A percentile compares a stretch with the other conserved stretches of the same genome.
phyloP scores from a whole-genome alignment of 2,797 vertebrate species.

The Simalia tracyae region DNA sequence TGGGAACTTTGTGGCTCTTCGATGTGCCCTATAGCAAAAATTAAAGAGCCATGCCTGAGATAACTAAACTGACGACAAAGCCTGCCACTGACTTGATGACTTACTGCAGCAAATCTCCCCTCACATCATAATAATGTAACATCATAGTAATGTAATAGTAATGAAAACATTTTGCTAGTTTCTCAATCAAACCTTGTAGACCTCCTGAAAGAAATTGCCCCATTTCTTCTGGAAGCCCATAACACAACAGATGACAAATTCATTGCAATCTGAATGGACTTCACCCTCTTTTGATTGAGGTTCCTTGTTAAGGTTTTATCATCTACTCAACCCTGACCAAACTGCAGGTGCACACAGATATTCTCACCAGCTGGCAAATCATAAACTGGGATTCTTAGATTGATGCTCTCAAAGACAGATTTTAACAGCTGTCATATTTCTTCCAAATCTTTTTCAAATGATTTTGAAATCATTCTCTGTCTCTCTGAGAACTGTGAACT shows the following conservation, averaged over 20 bases:
- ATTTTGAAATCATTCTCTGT: constrained; percentile 31
- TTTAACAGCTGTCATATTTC: constrained; percentile 46
- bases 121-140: neutral
- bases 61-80: too few relatives aligned
- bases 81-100: neutral
- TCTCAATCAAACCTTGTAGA: neutral
- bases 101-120: neutral
- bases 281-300: constrained; percentile 17
- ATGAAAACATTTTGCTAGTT: neutral
- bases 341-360: constrained; percentile 14
- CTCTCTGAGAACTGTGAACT: neutral
- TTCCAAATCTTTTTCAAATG: constrained; percentile 26
- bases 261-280: constrained; percentile 19
- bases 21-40: too few relatives aligned
- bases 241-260: neutral
- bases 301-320: neutral
- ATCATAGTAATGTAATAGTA: too few relatives aligned
- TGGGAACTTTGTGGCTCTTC: too few relatives aligned
- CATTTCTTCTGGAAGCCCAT: constrained; percentile 17
- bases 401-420: constrained; percentile 12
- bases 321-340: neutral
- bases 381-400: constrained; percentile 47
- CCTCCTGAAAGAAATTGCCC: accelerated
- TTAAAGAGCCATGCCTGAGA: too few relatives aligned
- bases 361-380: constrained; percentile 2